Evolutionary conservation across 1,140 invertebrate genomes (phyloP), one percentile per base, ranked within the genome.

Genomic region (Tetramorium alpestre): DNA sequence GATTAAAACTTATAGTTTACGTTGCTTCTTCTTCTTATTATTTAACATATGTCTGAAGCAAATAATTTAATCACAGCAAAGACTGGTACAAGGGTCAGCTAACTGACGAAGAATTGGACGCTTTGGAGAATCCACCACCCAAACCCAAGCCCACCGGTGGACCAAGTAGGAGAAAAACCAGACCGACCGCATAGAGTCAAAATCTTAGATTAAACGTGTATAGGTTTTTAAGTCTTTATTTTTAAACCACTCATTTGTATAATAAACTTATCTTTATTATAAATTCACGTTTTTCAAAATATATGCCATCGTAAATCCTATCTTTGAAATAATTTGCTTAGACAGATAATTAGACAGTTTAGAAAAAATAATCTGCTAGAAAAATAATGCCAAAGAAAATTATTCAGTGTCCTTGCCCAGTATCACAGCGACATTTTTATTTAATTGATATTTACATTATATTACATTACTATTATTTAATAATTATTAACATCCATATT

Each of bases 41-140:
- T 70, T 69, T 56, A 76, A 73, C 38, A 70, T 60, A 41, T 58
- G 56, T 78, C 60, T 69, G 22, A 72, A 51, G 25, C n/a, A 13
- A 72, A 58, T 33, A 73, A 73, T 73, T 72, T 6, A 51, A 88
- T 96, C 96, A 41, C 94, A 98, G 98, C 94, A 97, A 97, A 90
- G 98, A 98, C 91, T 98, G 98, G 98, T 98, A 98, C 95, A 98
- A 98, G 93, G 98, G 96, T 73, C 96, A 97, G 56, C 93, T 98
- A 82, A 98, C 97, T n/a, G 98, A 98, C 80, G 97, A 97, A 70
- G 96, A 98, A 94, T 94, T 98, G 60, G 97, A 97, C 11, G 97
- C 97, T 70, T 94, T 98, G 75, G 97, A 98, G 93, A 97, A 98
- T 94, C 98, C 98, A 5, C 94, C 96, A 0, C 96, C 97, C 16